Conservation (phyloP, 2,888 invertebrate genomes). For the Sussaba pulchella region DNA sequence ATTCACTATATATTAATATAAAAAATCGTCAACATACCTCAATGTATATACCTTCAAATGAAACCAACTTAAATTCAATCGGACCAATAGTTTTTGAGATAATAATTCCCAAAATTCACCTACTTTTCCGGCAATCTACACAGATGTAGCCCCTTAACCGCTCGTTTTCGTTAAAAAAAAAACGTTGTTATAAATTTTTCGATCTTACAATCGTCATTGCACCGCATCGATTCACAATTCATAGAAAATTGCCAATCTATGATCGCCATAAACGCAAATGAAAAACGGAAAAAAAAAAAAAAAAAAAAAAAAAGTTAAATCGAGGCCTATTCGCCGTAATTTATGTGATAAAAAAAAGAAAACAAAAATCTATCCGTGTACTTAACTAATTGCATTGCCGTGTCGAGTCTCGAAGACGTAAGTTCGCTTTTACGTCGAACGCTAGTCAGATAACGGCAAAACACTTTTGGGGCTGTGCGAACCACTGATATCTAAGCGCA, state of each 20-base stretch:
- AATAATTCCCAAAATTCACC: too few species aligned
- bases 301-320: slow-evolving; percentile 7
- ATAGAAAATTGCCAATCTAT: slow-evolving; percentile 1
- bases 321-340: slow-evolving; percentile 60
- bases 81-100: too few species aligned
- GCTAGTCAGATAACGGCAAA: slow-evolving; percentile 65
- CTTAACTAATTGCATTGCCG: slow-evolving; percentile 74
- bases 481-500: slow-evolving; percentile 60
- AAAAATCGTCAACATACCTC: too few species aligned
- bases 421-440: slow-evolving; percentile 52
- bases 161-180: neutral
- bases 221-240: neutral
- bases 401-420: slow-evolving; percentile 42
- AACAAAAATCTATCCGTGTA: slow-evolving; percentile 77
- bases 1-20: too few species aligned
- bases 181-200: too few species aligned
- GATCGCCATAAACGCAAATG: slow-evolving; percentile 20
- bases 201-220: neutral
- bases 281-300: neutral
- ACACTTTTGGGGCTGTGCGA: slow-evolving; percentile 53
- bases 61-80: too few species aligned
- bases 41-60: too few species aligned
- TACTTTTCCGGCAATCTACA: too few species aligned
- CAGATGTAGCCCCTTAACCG: too few species aligned
- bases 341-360: slow-evolving; percentile 79